Conservation (phyloP, 2,113 vertebrate species). For the Clarias macrocephalus region DNA sequence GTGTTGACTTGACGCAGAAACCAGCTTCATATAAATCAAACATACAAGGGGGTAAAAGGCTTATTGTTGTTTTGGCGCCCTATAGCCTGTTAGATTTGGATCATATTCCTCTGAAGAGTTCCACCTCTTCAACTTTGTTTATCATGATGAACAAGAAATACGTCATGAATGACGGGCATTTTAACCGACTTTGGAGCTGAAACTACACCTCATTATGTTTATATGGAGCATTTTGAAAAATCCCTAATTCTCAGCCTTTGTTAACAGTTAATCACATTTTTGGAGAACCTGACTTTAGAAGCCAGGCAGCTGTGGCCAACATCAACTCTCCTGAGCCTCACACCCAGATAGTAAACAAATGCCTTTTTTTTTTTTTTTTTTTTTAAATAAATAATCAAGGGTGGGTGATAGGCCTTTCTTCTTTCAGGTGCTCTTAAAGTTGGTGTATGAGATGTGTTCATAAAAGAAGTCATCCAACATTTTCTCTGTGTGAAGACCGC, state of each 20-base stretch:
- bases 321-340: not conserved
- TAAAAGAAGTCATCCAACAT: not conserved
- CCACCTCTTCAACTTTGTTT: not conserved
- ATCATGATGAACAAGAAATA: not conserved
- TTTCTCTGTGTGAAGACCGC: not conserved
- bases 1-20: no score
- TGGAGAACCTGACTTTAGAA: not conserved
- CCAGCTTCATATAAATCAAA: not conserved
- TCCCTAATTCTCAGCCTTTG: no score
- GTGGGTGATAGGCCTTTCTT: not conserved
- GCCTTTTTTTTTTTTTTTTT: no score
- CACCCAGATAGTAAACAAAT: not conserved
- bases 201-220: not conserved
- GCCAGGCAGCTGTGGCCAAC: not conserved
- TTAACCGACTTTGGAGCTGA: not conserved
- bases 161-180: not conserved
- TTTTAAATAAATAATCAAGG: not conserved
- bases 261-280: not conserved
- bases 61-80: not conserved
- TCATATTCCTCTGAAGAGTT: not conserved
- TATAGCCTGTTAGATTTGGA: not conserved
- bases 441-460: not conserved
- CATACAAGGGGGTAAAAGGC: not conserved
- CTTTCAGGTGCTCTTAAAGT: not conserved
- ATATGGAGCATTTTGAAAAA: not conserved